Conservation (phyloP, 2,888 invertebrate genomes). For the Erebia palarica region DNA sequence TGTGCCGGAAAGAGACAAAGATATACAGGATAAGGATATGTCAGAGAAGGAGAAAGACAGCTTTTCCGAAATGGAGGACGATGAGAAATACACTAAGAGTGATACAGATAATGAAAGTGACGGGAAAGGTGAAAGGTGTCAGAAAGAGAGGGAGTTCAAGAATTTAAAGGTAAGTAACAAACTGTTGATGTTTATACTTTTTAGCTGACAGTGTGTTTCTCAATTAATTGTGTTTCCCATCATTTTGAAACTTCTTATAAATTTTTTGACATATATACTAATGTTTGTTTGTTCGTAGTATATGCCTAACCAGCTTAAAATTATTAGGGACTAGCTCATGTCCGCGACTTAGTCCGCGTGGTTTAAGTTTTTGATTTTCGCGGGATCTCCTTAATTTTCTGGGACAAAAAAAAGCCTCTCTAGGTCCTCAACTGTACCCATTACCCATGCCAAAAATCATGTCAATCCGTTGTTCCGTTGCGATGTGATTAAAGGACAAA, state of each 20-base stretch:
- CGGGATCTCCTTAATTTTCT: too few species aligned
- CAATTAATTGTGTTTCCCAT: background rate
- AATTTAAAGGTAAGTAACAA: conserved; percentile 64
- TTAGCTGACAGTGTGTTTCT: background rate
- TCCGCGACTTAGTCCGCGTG: too few species aligned
- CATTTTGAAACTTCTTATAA: background rate
- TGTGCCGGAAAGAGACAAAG: conserved; percentile 46
- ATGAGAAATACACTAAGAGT: conserved; percentile 74
- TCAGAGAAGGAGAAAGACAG: conserved; percentile 73
- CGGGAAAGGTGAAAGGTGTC: conserved; percentile 57
- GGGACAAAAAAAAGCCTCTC: too few species aligned
- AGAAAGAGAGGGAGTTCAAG: conserved; percentile 65
- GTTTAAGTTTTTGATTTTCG: too few species aligned
- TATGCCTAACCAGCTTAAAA: too few species aligned
- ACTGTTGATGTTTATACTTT: background rate
- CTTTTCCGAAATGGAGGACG: conserved; percentile 78
- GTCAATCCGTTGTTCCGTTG: too few species aligned
- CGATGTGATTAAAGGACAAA: too few species aligned
- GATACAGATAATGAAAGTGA: conserved; percentile 78
- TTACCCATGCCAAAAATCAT: too few species aligned
- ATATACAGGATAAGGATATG: conserved; percentile 54
- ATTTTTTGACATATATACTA: too few species aligned
- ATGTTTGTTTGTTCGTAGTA: too few species aligned
- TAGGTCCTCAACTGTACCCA: too few species aligned
- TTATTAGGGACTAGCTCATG: too few species aligned